Base-by-base conservation (phyloP, 2,797 vertebrate species). In the Balearica regulorum region DNA sequence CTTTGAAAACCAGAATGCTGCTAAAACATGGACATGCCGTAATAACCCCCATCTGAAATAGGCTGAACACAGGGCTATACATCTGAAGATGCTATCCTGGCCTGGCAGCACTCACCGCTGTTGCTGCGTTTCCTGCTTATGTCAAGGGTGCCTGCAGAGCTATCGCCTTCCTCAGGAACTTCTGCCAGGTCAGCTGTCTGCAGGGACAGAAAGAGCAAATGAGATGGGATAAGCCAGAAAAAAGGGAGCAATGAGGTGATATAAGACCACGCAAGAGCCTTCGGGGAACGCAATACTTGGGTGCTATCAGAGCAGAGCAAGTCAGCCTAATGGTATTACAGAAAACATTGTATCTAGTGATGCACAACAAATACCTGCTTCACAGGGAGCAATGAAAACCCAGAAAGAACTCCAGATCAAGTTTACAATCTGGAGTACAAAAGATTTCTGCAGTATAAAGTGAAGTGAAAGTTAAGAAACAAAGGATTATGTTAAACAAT, bases 171-270 rank as follows among this genome's bases (percentile, higher is more conserved):
- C 97, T 99, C 99, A 0, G 99, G 99, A 97, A 99, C 99, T 94
- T 99, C 98, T 85, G 98, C 98, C 83, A 99, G 97, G 95, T 99
- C 99, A 78, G 98, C 98, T 72, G 98, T 99, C 99, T 99, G 98
- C 70, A 71, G 92, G 60, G 57, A 96, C 54, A 98, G 46, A 92
- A 83, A 76, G 25, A 70, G 69, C 2, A 82, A 53, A 71, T 21
- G 15, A 77, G 49, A 57, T 3, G 21, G 55, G 21, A 35, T 43
- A 57, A 84, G n/a, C 3, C 57, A 81, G 49, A 29, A 73, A 87
- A 87, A 90, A 71, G 22, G 1, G 49, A 88, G 7, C 0, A 0
- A n/a, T 9, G 21, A 72, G 62, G 62, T 35, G n/a, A 96, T 87
- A 62, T 37, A 79, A 83, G 76, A 53, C 44, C n/a, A 54, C 6